phyloP scores from a whole-genome alignment of 30 jellyfish, hydroid and myxozoan species.

The Aurelia coerulea region DNA sequence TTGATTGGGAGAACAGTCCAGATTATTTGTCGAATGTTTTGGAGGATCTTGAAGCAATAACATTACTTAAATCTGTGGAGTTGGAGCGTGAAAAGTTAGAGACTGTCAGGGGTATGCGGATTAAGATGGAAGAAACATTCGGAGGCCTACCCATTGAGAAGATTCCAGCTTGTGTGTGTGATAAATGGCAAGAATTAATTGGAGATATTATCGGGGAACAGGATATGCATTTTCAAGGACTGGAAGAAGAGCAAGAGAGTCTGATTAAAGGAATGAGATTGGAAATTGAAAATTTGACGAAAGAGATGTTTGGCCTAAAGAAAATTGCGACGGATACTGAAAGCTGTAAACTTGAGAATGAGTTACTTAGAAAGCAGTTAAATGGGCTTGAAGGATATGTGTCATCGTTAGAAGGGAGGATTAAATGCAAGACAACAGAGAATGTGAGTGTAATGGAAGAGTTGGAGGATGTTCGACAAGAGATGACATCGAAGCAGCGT shows the following conservation, averaged over 20 bases:
- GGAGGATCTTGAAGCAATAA: slow-evolving; percentile 26
- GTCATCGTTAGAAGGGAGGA: slow-evolving; percentile 49
- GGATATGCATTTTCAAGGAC: neutral
- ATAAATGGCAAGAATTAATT: slow-evolving; percentile 29
- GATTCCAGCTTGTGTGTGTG: slow-evolving; percentile 40
- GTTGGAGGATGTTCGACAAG: slow-evolving; percentile 8
- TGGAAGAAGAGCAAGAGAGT: slow-evolving; percentile 16
- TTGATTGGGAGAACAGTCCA: too few species aligned
- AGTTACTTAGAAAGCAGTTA: slow-evolving; percentile 25
- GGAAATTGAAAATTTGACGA: slow-evolving; percentile 16
- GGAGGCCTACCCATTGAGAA: slow-evolving; percentile 47
- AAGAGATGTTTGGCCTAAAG: slow-evolving; percentile 32
- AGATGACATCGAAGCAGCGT: slow-evolving; percentile 12
- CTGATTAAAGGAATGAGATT: slow-evolving; percentile 22
- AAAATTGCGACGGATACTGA: slow-evolving; percentile 11
- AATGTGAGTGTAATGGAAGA: slow-evolving; percentile 37
- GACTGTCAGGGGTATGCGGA: slow-evolving; percentile 14
- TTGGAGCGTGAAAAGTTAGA: slow-evolving; percentile 24
- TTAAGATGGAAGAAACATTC: slow-evolving; percentile 45
- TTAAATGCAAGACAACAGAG: slow-evolving; percentile 37
- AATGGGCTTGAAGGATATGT: slow-evolving; percentile 55
- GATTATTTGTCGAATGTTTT: neutral
- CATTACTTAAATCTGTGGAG: slow-evolving; percentile 29
- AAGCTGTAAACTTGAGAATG: slow-evolving; percentile 33
- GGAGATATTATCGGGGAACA: slow-evolving; percentile 17